Conservation (phyloP, 2,113 vertebrate genomes). For the Talpa occidentalis region DNA sequence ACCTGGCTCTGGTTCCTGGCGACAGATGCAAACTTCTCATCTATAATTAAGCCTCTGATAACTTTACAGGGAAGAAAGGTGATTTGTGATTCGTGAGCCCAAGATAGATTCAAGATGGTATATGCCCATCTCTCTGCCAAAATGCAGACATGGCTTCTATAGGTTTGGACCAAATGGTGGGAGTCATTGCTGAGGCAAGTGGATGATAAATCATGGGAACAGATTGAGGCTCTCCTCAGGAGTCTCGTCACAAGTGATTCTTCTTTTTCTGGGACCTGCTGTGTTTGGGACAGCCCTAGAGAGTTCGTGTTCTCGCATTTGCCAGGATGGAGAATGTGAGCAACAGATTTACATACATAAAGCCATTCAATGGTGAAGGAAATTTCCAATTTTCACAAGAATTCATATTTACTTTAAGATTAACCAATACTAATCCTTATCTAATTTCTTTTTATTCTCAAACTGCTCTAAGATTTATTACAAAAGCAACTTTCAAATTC, state of each 20-base stretch:
- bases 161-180: conserved; percentile 5
- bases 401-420: conserved; percentile 11
- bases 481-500: background rate
- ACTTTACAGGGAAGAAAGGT: conserved; percentile 54
- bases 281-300: conserved; percentile 45
- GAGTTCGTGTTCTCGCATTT: background rate
- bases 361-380: background rate
- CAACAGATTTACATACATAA: background rate
- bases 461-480: background rate
- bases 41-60: conserved; percentile 62
- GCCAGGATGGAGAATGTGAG: conserved; percentile 51
- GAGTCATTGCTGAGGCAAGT: background rate
- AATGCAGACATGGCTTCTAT: background rate
- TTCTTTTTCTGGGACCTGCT: conserved; percentile 47
- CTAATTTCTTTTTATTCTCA: conserved; percentile 3
- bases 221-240: conserved; percentile 17
- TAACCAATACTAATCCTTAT: background rate
- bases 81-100: conserved; percentile 14
- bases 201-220: conserved; percentile 30
- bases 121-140: background rate
- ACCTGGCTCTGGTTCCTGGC: conserved; percentile 23
- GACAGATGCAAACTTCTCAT: background rate
- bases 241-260: conserved; percentile 44
- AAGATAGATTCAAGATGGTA: conserved; percentile 16
- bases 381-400: background rate